Base-by-base conservation (phyloP, 2,888 invertebrate genomes). In the Gibbula magus region DNA sequence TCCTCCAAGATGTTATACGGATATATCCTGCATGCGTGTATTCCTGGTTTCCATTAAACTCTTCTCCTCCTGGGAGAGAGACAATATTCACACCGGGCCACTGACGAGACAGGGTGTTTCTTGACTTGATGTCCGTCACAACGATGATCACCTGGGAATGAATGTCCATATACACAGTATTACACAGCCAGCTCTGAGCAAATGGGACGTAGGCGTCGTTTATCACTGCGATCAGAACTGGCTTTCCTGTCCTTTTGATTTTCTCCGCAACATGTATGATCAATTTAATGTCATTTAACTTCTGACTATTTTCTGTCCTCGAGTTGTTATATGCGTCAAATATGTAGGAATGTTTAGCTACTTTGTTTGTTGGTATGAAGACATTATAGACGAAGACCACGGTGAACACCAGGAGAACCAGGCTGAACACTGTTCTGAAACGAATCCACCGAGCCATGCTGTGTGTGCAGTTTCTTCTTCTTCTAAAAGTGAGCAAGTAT, bases 11-110 rank as follows among this genome's bases (percentile, higher is more conserved):
- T 87, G 88, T 88, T 18, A 89, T 83, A 66, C 84, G 85, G 3
- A 88, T 84, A 79, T 89, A 88, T 0, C 88, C 88, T 0, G 83
- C 88, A 53, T 87, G 83, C 70, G 88, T 88, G 78, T 88, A 89
- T 3, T 79, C 82, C 74, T 88, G 88, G 54, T 84, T 81, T 8
- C 87, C 88, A 18, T 81, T 75, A 8, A 83, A 75, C 18, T 79
- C 76, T 3, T 77, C 79, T 4, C 20, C 22, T 3, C 82, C 75
- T n/a, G 82, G 77, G 75, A 89, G 80, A 7, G 83, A 66, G 29
- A 87, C 81, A 0, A 85, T 84, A n/a, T 77, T 81, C 0, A 89
- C 77, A 25, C 84, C 82, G 25, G 88, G 88, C 87, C 88, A 89
- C 54, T 86, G 82, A 52, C 80, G 73, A 8, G 82, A 78, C 10